Conservation (phyloP, 2,888 invertebrate genomes). For the Hyppa rectilinea region DNA sequence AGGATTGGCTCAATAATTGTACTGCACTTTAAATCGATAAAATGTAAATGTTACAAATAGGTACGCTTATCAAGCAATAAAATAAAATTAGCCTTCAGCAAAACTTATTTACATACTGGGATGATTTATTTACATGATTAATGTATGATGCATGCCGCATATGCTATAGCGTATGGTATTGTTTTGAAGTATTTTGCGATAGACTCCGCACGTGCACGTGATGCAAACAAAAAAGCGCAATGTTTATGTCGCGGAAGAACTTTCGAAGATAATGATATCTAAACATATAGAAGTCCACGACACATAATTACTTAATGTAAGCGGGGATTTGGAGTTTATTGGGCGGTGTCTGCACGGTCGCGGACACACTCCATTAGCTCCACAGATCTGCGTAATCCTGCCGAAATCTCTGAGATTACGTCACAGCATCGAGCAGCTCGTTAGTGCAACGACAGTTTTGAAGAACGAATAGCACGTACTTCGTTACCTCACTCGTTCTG, state of each 20-base stretch:
- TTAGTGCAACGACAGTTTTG: slow-evolving; percentile 75
- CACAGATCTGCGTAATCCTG: slow-evolving; percentile 83
- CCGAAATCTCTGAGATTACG: slow-evolving; percentile 82
- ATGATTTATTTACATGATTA: slow-evolving; percentile 41
- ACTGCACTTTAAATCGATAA: neutral
- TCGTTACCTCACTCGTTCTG: slow-evolving; percentile 75
- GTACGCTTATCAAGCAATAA: slow-evolving; percentile 24
- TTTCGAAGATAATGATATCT: slow-evolving; percentile 54
- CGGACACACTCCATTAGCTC: slow-evolving; percentile 83
- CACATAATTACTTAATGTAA: slow-evolving; percentile 64
- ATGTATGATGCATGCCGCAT: slow-evolving; percentile 62
- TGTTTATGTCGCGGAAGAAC: slow-evolving; percentile 24
- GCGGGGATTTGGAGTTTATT: slow-evolving; percentile 63
- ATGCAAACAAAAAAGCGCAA: slow-evolving; percentile 50
- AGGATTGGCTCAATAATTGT: neutral
- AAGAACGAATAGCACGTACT: slow-evolving; percentile 73
- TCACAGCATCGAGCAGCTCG: slow-evolving; percentile 76
- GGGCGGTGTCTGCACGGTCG: slow-evolving; percentile 63
- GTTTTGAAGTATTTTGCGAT: slow-evolving; percentile 41
- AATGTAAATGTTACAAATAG: neutral
- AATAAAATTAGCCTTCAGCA: slow-evolving; percentile 13
- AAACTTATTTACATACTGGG: slow-evolving; percentile 11
- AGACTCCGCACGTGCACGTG: slow-evolving; percentile 45
- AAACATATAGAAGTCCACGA: slow-evolving; percentile 58
- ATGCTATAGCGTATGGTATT: slow-evolving; percentile 41